phyloP scores from a whole-genome alignment of 2,113 vertebrate species.

The Melanerpes formicivorus region DNA sequence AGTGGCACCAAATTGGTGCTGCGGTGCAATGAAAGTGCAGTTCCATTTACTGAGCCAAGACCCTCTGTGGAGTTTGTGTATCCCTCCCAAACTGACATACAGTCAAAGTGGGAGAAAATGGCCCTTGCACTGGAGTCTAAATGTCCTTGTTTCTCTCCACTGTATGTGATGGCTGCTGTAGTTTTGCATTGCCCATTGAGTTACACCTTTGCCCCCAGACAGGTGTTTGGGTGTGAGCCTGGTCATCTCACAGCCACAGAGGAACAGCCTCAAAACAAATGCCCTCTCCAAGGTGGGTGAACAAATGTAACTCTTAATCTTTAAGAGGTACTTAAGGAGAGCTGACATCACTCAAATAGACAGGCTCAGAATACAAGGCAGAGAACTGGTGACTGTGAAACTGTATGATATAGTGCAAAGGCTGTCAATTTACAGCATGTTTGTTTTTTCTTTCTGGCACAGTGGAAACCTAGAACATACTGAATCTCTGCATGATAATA shows the following conservation, averaged over 20 bases:
- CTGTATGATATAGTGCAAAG: not conserved
- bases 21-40: not conserved
- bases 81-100: rapidly evolving
- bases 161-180: not conserved
- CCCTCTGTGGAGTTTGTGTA: not conserved
- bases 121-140: not conserved
- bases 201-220: not conserved
- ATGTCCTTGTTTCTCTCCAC: not conserved
- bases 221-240: not conserved
- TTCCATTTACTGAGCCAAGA: not conserved
- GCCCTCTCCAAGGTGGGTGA: not conserved
- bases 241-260: not conserved
- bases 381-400: not conserved
- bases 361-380: not conserved
- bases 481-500: slow-evolving; percentile 88
- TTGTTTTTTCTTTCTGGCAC: slow-evolving; percentile 23
- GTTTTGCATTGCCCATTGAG: not conserved
- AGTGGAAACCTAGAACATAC: slow-evolving; percentile 89
- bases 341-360: not conserved
- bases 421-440: not conserved
- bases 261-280: not conserved
- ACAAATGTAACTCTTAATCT: not conserved
- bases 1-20: not conserved
- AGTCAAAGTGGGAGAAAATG: not conserved
- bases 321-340: not conserved